Percentiles rank a stretch among this genome's conserved stretches.
Evolutionary conservation across 2,113 vertebrate genomes (phyloP).

Genomic region (Dascyllus trimaculatus): DNA sequence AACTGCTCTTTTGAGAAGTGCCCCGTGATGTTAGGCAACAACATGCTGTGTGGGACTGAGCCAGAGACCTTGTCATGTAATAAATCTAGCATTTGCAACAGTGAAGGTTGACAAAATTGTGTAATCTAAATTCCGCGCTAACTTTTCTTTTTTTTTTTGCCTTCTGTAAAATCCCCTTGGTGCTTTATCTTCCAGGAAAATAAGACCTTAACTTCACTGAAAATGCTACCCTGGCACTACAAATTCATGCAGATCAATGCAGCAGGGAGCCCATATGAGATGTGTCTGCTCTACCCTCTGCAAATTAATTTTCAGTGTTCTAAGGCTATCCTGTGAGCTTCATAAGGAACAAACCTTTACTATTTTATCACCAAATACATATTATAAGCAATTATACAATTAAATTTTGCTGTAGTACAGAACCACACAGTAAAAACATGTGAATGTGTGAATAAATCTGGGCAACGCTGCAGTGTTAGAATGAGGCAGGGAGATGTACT

Average conservation of each 20-base stretch:
- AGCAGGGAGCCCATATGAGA: constrained; percentile 10
- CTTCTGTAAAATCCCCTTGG: background rate
- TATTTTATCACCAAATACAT: too few relatives aligned
- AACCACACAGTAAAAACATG: background rate
- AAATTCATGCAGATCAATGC: constrained; percentile 37
- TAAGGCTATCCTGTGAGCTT: too few relatives aligned
- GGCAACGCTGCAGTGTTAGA: too few relatives aligned
- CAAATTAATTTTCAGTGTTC: background rate
- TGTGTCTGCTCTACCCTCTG: background rate
- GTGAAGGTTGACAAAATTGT: background rate
- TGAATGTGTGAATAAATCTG: too few relatives aligned
- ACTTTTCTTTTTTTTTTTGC: constrained; percentile 16
- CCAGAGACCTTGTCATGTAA: constrained; percentile 8
- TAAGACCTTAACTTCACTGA: constrained; percentile 15
- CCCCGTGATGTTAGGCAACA: background rate
- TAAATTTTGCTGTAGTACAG: too few relatives aligned
- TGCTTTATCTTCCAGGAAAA: constrained; percentile 7
- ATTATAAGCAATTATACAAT: too few relatives aligned
- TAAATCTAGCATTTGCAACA: constrained; percentile 9
- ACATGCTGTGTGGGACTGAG: constrained; percentile 19
- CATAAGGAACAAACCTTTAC: too few relatives aligned
- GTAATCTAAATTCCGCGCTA: constrained; percentile 6
- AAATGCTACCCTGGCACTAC: constrained; percentile 2
- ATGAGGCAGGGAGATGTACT: too few relatives aligned
- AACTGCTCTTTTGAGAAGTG: constrained; percentile 43